Evolutionary conservation across 2,113 vertebrate species (phyloP).

Genomic region (Progne subis): DNA sequence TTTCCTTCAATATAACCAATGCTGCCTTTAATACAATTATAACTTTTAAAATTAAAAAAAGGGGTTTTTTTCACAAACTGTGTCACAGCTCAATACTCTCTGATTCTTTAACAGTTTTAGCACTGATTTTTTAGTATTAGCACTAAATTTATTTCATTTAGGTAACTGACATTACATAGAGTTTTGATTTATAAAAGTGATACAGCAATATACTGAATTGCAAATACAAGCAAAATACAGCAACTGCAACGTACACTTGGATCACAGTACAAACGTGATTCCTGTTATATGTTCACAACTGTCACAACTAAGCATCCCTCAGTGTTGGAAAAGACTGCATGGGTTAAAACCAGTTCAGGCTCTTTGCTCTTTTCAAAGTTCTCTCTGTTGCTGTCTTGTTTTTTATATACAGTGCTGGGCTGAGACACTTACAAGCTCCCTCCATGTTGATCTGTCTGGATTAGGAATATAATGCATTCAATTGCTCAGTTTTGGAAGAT

Average conservation of each 20-base stretch:
- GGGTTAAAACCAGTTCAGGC: background rate
- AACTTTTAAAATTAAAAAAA: background rate
- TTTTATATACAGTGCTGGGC: background rate
- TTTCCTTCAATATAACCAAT: background rate
- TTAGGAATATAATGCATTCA: background rate
- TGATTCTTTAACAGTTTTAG: background rate
- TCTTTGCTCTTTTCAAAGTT: background rate
- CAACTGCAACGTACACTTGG: background rate
- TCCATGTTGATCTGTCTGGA: background rate
- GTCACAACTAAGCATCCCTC: background rate
- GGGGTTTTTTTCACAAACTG: background rate
- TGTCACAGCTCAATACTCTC: background rate
- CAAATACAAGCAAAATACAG: background rate
- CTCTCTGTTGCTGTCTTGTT: background rate
- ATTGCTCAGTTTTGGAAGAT: background rate
- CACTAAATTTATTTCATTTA: background rate
- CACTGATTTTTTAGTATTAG: background rate
- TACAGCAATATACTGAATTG: background rate
- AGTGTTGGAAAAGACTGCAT: background rate
- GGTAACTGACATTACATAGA: background rate
- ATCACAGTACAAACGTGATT: background rate
- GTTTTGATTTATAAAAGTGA: background rate
- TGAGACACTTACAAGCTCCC: background rate
- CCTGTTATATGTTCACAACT: background rate
- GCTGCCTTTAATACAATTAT: background rate